phyloP scores from a whole-genome alignment of 1,140 invertebrate genomes.

The Calycopis cecrops region DNA sequence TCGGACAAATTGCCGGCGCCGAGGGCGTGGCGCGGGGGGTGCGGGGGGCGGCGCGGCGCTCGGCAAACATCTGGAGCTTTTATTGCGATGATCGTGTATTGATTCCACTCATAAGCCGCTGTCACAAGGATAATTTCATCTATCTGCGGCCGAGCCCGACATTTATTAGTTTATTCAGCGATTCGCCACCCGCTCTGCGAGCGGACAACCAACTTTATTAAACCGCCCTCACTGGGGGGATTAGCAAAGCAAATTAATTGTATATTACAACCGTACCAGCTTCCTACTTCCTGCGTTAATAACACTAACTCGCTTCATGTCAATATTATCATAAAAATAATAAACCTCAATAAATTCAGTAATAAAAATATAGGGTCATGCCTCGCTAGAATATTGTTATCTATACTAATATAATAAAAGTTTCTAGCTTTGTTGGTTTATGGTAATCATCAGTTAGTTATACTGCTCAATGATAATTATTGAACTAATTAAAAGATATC shows the following conservation, averaged over 20 bases:
- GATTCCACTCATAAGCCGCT: slow-evolving; percentile 64
- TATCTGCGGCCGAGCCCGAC: slow-evolving; percentile 39
- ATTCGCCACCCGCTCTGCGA: slow-evolving; percentile 21
- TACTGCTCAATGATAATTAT: too few species aligned
- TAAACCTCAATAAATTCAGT: too few species aligned
- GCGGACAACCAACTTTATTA: slow-evolving; percentile 20
- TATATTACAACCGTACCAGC: not conserved
- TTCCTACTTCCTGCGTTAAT: not conserved
- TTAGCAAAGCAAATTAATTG: slow-evolving; percentile 15
- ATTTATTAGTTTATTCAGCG: slow-evolving; percentile 49
- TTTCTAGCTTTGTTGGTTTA: too few species aligned
- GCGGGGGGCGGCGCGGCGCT: slow-evolving; percentile 17
- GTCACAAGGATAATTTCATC: slow-evolving; percentile 58
- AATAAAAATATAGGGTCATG: too few species aligned
- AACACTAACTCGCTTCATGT: not conserved
- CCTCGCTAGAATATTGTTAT: too few species aligned
- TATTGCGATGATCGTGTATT: slow-evolving; percentile 66
- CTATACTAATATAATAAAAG: too few species aligned
- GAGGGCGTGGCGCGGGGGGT: slow-evolving; percentile 31
- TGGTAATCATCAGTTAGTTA: too few species aligned
- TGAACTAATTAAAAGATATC: too few species aligned
- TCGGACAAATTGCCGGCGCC: slow-evolving; percentile 58
- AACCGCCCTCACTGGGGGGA: slow-evolving; percentile 6
- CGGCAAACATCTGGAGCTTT: slow-evolving; percentile 59
- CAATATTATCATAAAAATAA: too few species aligned